Base-by-base conservation (phyloP, 1,140 invertebrate species). In the Orius insidiosus region DNA sequence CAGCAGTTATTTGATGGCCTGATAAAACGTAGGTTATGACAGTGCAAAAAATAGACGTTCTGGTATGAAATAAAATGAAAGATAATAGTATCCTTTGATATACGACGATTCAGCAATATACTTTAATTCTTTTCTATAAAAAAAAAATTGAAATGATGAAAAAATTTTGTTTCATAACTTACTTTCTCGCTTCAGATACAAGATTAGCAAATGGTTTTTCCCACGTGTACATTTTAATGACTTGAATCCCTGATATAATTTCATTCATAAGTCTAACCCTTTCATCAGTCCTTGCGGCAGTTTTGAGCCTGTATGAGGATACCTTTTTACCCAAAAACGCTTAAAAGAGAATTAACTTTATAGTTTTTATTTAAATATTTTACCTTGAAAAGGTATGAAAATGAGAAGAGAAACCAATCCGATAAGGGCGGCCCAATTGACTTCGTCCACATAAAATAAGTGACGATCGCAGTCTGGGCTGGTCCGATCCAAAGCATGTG, bases 141-240 rank as follows among this genome's bases (percentile, higher is more conserved):
- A 31, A 13, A 32, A 3, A 40, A 46, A 19, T 4, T 37, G 5
- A 10, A 10, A n/a, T n/a, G 11, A 4, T n/a, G n/a, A 5, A 46
- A 14, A 5, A 32, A 36, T 11, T 11, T 3, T 4, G 11, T 24
- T 24, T 24, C 6, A 40, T 13, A 10, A 40, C 49, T 53, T 60
- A 71, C 70, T 62, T 69, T 61, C 76, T 61, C 5, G 69, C 65
- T 18, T 67, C 52, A 39, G 71, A 66, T 2, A 83, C 75, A 2
- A 82, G 57, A 52, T 71, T 68, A 45, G 75, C 70, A 56, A 85
- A 85, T 0, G 82, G 81, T 46, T 76, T 73, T 59, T 90, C 85
- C 85, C 85, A 90, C 0, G 80, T 76, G 54, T 87, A 87, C 84
- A 92, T 89, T 67, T 92, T 94, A 16, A 93, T 89, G 1, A 89